Base-by-base conservation (phyloP, 37 sponge, comb jelly and placozoan genomes). In the Oscarella lobularis region DNA sequence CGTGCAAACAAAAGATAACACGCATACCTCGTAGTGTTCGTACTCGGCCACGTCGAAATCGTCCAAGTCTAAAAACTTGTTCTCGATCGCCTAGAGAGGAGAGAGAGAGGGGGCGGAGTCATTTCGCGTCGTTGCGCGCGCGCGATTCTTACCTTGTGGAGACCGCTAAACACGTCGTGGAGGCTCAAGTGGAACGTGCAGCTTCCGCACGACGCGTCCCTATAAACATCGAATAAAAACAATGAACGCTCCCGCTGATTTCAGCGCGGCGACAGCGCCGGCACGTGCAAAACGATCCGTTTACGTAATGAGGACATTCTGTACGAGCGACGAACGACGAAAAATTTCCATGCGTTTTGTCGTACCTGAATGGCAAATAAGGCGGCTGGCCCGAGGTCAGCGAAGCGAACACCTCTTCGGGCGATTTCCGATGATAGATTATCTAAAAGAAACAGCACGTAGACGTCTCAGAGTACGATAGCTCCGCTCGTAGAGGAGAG, bases 21-120 rank as follows among this genome's bases (percentile, higher is more conserved):
- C 3, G 72, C 39, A 36, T 20, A 88, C 89, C 82, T 98, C 99
- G 75, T 87, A 98, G 60, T 85, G 84, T 67, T 98, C 99, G 40
- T 98, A 98, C 71, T 98, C 99, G 2, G 86, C 83, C 36, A 90
- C 89, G 77, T 84, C 86, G 67, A 98, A 98, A 5, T 83, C 78
- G 33, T 33, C 66, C 33, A 98, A 91, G 65, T 88, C 81, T 38
- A 98, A 74, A 31, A 91, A 94, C 31, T 83, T 75, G 34, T 68
- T 75, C 79, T 76, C 77, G 60, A 88, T 39, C 14, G 91, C 94
- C 88, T 94, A 71, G 38, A 41, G 77, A 35, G 66, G 54, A 72
- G 20, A 75, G 39, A 39, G 20, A 38, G 9, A 71, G n/a, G n/a
- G n/a, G n/a, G n/a, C n/a, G n/a, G n/a, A n/a, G n/a, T n/a, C n/a